These are phyloP conservation scores for Drosophila fungiperda DNA, from an alignment of 2,888 invertebrate genomes.

Conservation along the genomic window DNA sequence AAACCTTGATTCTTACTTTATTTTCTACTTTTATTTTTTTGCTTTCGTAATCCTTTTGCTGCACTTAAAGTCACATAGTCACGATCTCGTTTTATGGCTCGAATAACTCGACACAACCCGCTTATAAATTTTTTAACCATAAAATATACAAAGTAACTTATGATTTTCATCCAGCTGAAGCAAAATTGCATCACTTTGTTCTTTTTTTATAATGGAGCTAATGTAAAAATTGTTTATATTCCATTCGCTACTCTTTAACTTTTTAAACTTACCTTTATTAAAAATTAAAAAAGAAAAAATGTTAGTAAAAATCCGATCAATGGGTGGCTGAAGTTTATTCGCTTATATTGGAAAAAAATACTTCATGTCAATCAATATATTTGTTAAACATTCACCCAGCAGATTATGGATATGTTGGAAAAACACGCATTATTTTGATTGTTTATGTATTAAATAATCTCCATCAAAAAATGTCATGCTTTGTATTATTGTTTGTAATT, in stretches of 20 bases:
- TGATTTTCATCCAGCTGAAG: not conserved
- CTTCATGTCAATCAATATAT: not conserved
- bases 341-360: not conserved
- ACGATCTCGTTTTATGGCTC: conserved; percentile 36
- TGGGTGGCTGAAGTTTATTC: not conserved
- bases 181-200: conserved; percentile 47
- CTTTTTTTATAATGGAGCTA: not conserved
- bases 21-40: conserved; percentile 3
- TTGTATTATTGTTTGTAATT: not conserved
- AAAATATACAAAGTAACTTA: conserved; percentile 33
- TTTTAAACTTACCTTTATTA: not conserved
- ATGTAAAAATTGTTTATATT: not conserved
- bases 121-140: conserved; percentile 19
- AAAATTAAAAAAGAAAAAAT: not conserved
- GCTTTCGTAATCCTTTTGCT: conserved; percentile 36
- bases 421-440: not conserved
- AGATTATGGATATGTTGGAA: not conserved
- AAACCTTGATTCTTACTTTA: not conserved
- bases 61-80: conserved; percentile 41
- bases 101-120: conserved; percentile 10
- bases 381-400: not conserved
- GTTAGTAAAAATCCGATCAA: not conserved
- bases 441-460: not conserved
- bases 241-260: not conserved
- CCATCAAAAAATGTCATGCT: not conserved